Evolutionary conservation across 1,140 invertebrate species (phyloP).

Genomic region (Saxidomus purpurata): DNA sequence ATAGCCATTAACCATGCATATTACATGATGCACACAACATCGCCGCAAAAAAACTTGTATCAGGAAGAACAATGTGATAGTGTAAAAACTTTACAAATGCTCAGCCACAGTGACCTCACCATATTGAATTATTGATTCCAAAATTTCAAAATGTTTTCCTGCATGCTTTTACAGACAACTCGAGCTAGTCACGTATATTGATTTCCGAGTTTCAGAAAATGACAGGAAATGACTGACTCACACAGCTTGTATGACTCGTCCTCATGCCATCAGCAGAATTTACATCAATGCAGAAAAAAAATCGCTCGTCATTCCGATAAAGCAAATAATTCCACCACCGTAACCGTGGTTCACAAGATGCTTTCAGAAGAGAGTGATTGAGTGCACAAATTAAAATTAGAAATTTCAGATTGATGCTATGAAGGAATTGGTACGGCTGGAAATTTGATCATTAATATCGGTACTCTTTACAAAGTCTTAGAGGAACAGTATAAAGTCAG

Average conservation of each 20-base stretch:
- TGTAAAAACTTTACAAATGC: not conserved
- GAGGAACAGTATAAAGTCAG: too few species aligned
- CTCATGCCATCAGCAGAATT: not conserved
- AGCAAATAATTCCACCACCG: not conserved
- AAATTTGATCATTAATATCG: too few species aligned
- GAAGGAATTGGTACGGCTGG: too few species aligned
- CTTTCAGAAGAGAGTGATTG: too few species aligned
- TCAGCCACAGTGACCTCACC: constrained; percentile 11
- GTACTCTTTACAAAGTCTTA: too few species aligned
- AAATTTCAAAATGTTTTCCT: constrained; percentile 14
- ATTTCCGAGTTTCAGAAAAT: not conserved
- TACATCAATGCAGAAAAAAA: not conserved
- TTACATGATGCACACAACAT: not conserved
- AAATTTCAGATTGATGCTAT: too few species aligned
- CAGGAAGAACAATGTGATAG: not conserved
- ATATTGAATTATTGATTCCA: constrained; percentile 31
- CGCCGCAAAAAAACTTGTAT: not conserved
- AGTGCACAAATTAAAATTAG: too few species aligned
- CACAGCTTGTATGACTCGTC: not conserved
- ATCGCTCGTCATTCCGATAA: not conserved
- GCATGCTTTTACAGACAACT: constrained; percentile 22
- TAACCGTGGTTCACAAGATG: not conserved
- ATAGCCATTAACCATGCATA: not conserved
- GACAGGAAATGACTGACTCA: constrained; percentile 36
- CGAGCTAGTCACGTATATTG: not conserved